Percentiles rank a stretch among this genome's conserved stretches.
These are phyloP conservation scores for Mesoclemmys tuberculata DNA, from an alignment of 2,113 vertebrate species.

Conservation along the genomic window DNA sequence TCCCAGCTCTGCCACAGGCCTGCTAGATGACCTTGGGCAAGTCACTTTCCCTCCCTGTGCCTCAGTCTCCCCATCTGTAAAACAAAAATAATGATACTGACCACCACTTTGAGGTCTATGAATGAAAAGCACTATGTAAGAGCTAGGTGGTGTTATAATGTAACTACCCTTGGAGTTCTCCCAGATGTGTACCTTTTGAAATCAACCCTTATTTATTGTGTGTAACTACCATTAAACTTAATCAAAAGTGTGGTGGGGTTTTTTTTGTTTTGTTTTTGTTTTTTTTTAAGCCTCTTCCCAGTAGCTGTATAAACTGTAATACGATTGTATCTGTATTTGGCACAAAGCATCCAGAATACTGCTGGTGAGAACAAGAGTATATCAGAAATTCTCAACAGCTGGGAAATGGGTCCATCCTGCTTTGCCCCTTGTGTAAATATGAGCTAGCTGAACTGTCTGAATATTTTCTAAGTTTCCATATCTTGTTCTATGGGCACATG, in stretches of 20 bases:
- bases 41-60: not conserved
- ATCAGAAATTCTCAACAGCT: conserved; percentile 17
- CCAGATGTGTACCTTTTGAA: not conserved
- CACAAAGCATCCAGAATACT: not conserved
- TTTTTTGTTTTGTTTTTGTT: too few species aligned
- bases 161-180: not conserved
- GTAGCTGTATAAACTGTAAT: not conserved
- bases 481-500: not conserved
- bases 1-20: not conserved
- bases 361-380: not conserved
- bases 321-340: accelerated
- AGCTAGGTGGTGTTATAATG: accelerated
- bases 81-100: not conserved
- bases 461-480: not conserved
- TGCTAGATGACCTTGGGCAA: not conserved
- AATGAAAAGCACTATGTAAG: accelerated
- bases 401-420: not conserved
- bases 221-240: not conserved
- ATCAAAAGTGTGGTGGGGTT: not conserved
- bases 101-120: not conserved
- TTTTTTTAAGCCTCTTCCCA: not conserved
- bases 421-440: not conserved
- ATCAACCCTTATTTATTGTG: not conserved
- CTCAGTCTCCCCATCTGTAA: not conserved
- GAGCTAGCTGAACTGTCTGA: not conserved